Percentiles rank a stretch among this genome's conserved stretches.
Conservation (phyloP, 2,113 vertebrate genomes). For the Crotalus horridus region DNA sequence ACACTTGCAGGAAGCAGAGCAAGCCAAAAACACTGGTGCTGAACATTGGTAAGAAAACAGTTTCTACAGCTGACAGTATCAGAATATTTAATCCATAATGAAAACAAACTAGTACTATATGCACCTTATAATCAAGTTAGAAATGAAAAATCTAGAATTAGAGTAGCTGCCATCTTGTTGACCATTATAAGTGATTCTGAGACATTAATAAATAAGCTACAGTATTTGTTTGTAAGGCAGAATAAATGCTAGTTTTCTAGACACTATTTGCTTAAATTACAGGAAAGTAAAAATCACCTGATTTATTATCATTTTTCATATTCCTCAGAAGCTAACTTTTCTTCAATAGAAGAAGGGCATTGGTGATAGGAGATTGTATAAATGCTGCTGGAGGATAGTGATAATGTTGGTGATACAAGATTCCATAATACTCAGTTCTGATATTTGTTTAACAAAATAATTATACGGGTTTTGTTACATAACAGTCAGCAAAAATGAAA, state of each 20-base stretch:
- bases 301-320: background rate
- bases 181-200: background rate
- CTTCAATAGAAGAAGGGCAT: background rate
- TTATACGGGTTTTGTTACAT: background rate
- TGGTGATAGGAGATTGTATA: background rate
- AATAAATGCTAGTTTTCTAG: background rate
- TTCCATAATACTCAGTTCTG: background rate
- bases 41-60: slow-evolving; percentile 84
- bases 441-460: background rate
- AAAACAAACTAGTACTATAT: rapidly evolving
- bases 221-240: background rate
- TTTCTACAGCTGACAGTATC: rapidly evolving
- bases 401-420: background rate
- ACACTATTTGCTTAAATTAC: background rate
- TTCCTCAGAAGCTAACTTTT: background rate
- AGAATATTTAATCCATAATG: background rate
- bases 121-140: background rate
- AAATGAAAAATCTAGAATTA: background rate
- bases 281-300: background rate
- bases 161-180: background rate
- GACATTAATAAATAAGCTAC: background rate
- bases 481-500: background rate
- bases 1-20: slow-evolving; percentile 94
- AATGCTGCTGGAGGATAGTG: background rate
- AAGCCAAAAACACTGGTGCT: slow-evolving; percentile 80